Evolutionary conservation across 2,888 invertebrate genomes (phyloP), one percentile per base, ranked within the genome.

Genomic region (Schizaphis graminum): DNA sequence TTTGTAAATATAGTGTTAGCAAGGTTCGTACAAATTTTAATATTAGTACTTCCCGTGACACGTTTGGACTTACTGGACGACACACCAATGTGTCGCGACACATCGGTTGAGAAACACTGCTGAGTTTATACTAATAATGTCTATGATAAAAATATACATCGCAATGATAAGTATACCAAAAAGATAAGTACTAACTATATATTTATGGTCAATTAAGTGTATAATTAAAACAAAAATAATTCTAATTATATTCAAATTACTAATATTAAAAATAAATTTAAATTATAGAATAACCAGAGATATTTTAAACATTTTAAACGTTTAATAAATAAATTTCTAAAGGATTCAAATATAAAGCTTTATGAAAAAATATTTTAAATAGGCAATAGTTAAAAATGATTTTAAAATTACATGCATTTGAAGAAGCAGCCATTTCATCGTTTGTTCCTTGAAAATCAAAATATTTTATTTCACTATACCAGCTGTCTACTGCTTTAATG

Each of bases 391-490:
- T 21, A 21, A 77, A 77, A 24, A 77, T 77, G 7, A 41, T 77
- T 67, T 56, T n/a, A 10, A n/a, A 47, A 49, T 94, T 94, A 94
- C 94, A 85, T n/a, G 94, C 41, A 44, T 86, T 90, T 49, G 41
- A 35, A 0, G 61, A n/a, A 56, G 85, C 47, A 57, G 28, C 47
- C 89, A 85, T 91, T n/a, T 92, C 89, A 7, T 53, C 35, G 0
- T 89, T 44, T 16, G 94, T 89, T 35, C 86, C 89, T 56, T 94
- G 41, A 89, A 94, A 94, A 86, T 94, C 5, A n/a, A 94, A 88
- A 47, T 5, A 85, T 56, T 28, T 26, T 5, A 84, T 89, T 91
- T 94, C 94, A 56, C 10, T 90, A 13, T 94, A 94, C 94, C 94
- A 94, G 24, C 67, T 44, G 13, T 94, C 47, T 7, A 94, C 94